Percentiles rank a stretch among this genome's conserved stretches.
phyloP scores from a whole-genome alignment of 2,888 invertebrate genomes.

The Cistogaster globosa region DNA sequence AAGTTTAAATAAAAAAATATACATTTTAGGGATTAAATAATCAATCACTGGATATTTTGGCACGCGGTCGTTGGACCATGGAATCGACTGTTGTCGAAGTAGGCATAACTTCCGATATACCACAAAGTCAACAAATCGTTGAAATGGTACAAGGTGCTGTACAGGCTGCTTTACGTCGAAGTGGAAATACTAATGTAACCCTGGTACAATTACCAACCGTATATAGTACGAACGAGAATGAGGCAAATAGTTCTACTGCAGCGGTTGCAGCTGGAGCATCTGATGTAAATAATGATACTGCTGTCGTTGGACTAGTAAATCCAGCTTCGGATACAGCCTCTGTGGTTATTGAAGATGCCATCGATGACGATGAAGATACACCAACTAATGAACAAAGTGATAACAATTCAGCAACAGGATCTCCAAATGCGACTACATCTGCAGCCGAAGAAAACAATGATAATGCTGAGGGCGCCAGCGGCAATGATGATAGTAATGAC shows the following conservation, averaged over 20 bases:
- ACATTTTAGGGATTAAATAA: conserved; percentile 81
- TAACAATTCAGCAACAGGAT: conserved; percentile 46
- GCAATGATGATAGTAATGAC: conserved; percentile 66
- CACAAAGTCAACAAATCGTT: conserved; percentile 82
- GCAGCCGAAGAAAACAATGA: conserved; percentile 50
- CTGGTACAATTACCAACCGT: conserved; percentile 81
- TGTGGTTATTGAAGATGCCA: conserved; percentile 78
- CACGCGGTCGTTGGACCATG: conserved; percentile 83
- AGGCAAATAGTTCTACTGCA: conserved; percentile 59
- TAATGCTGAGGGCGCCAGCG: conserved; percentile 42
- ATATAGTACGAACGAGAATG: conserved; percentile 77
- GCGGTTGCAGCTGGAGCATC: conserved; percentile 40
- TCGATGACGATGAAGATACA: conserved; percentile 75
- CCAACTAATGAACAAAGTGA: conserved; percentile 63
- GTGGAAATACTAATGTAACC: conserved; percentile 81
- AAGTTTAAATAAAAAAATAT: conserved; percentile 2
- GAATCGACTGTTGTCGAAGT: conserved; percentile 83
- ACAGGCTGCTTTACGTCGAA: conserved; percentile 81
- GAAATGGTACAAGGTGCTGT: conserved; percentile 83
- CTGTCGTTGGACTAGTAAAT: conserved; percentile 41
- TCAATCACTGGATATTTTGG: conserved; percentile 81
- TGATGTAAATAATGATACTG: conserved; percentile 50
- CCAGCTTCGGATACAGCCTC: conserved; percentile 72
- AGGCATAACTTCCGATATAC: conserved; percentile 82
- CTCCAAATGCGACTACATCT: conserved; percentile 34